Evolutionary conservation across 1,140 invertebrate genomes (phyloP), one percentile per base, ranked within the genome.

Genomic region (Drosophila pruinosa): DNA sequence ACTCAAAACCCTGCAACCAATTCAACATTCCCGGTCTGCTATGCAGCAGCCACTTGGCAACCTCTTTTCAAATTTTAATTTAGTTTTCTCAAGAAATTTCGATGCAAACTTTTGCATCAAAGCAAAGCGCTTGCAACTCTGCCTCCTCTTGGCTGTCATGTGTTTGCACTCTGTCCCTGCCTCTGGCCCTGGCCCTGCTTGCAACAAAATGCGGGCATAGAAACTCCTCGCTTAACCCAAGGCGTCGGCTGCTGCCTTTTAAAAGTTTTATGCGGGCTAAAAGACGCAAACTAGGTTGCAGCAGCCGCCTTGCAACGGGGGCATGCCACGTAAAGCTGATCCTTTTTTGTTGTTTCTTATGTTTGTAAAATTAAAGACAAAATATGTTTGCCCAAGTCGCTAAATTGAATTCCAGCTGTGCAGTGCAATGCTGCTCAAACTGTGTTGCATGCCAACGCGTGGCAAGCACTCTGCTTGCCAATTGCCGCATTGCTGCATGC

Each of bases 21-120:
- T 26, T 36, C 38, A 31, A 4, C 14, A 5, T 3, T 12, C 21
- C 15, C 14, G 14, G 38, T 48, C 38, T 31, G 28, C n/a, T 34
- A n/a, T 14, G 7, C 8, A 10, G 4, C 12, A 31, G 26, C 47
- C 47, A 50, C 47, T 61, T 38, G 21, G 19, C 38, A 47, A 47
- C 39, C 43, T 73, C 63, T 64, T 81, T 81, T 75, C 82, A 86
- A 74, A 88, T 86, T 86, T 78, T 86, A 86, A 86, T 88, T 88
- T 81, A 86, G 81, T 86, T 86, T 85, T 81, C 72, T 59, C 74
- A 81, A 81, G 78, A 75, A 85, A 76, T 78, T 81, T 86, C 43
- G 74, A 65, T 65, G 78, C 82, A 86, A 86, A 86, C 64, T 88
- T 86, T 81, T 63, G 41, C 64, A 75, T 81, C 75, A 81, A 58